Conservation (phyloP, 2,113 vertebrate species). For the Poicephalus gulielmi region DNA sequence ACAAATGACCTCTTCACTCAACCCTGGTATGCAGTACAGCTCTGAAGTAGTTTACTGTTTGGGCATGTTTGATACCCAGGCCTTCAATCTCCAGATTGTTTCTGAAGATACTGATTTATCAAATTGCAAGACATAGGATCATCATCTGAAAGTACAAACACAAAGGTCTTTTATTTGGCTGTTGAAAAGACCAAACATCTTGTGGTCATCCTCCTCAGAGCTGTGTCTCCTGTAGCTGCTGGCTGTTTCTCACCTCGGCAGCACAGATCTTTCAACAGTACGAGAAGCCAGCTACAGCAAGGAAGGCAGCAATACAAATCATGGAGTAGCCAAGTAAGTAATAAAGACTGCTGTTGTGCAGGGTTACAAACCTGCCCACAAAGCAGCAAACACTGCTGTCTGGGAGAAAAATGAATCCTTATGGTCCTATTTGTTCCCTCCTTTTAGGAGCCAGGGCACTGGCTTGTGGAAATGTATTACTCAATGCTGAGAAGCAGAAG, state of each 20-base stretch:
- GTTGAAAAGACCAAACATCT: not conserved
- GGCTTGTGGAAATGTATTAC: not conserved
- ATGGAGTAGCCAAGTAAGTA: not conserved
- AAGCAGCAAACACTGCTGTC: conserved; percentile 10
- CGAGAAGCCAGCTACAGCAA: not conserved
- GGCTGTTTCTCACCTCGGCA: not conserved
- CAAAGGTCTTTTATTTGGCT: not conserved
- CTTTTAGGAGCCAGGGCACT: not conserved
- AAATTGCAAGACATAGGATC: not conserved
- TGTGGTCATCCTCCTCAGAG: not conserved
- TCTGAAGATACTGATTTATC: not conserved
- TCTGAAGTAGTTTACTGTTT: not conserved
- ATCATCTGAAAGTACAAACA: not conserved
- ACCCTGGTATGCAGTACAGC: not conserved
- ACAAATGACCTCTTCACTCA: not conserved
- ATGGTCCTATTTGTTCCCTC: not conserved
- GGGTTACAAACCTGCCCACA: not conserved
- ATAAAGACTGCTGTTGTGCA: not conserved
- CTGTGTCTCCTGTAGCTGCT: not conserved
- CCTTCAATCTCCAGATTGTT: not conserved
- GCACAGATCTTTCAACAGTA: not conserved
- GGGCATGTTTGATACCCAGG: not conserved
- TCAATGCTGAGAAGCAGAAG: not conserved
- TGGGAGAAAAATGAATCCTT: conserved; percentile 14
- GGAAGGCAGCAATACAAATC: not conserved